Conservation (phyloP, 2,797 vertebrate genomes). For the Rhinogobio ventralis region DNA sequence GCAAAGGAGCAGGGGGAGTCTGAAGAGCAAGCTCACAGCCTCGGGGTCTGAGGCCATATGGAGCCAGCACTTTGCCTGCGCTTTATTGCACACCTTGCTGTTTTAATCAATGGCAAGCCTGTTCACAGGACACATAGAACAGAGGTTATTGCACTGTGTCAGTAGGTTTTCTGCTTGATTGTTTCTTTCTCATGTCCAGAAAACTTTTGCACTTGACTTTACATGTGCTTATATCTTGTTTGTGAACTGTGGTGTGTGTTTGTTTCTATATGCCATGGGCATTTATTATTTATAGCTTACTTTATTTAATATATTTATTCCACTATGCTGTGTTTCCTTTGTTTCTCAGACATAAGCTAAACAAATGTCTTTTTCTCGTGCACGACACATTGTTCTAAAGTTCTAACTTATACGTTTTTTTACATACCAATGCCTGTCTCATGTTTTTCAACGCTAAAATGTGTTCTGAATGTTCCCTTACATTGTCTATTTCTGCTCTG, state of each 20-base stretch:
- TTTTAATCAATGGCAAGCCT: constrained; percentile 89
- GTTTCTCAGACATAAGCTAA: background rate
- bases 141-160: constrained; percentile 77
- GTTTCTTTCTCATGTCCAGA: constrained; percentile 22
- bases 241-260: background rate
- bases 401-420: too few relatives aligned
- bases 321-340: background rate
- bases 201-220: constrained; percentile 38
- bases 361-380: background rate
- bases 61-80: constrained; percentile 83
- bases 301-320: background rate
- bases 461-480: background rate
- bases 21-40: constrained; percentile 88
- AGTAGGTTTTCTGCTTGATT: constrained; percentile 46
- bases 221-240: background rate
- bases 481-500: background rate
- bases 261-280: background rate
- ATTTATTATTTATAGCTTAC: background rate
- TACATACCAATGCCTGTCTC: background rate
- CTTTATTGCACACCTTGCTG: constrained; percentile 88
- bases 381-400: background rate
- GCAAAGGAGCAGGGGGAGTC: constrained; percentile 78
- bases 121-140: constrained; percentile 81
- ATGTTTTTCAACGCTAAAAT: background rate
- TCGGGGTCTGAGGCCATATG: constrained; percentile 90